These are phyloP conservation scores for Acromyrmex echinatior DNA, from an alignment of 1,140 invertebrate genomes.

Conservation along the genomic window DNA sequence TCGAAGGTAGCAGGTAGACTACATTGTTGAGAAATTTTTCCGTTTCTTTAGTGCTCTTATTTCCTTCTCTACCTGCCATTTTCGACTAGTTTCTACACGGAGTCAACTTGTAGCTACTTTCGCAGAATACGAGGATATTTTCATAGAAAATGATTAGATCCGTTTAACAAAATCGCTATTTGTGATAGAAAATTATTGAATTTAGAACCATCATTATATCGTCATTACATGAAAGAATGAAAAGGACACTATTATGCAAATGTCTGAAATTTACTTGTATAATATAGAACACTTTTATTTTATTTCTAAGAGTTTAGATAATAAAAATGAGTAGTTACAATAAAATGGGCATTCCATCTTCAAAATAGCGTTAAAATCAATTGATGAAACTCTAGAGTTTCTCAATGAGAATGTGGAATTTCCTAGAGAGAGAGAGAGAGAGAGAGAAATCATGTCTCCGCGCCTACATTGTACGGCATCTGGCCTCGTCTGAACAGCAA, in stretches of 20 bases:
- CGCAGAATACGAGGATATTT: neutral
- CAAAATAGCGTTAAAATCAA: neutral
- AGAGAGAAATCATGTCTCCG: neutral
- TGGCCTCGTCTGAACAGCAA: conserved; percentile 5
- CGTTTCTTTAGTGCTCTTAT: neutral
- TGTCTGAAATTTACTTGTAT: neutral
- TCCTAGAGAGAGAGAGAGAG: neutral
- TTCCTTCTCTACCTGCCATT: neutral
- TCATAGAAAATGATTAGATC: conserved; percentile 13
- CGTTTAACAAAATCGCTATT: neutral
- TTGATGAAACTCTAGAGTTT: neutral
- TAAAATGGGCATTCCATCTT: neutral
- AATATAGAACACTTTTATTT: neutral
- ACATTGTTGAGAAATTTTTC: conserved; percentile 13
- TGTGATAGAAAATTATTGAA: neutral
- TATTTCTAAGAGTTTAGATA: neutral
- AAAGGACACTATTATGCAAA: neutral
- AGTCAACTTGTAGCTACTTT: neutral
- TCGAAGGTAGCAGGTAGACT: conserved; percentile 16
- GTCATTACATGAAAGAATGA: neutral
- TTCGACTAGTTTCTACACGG: neutral
- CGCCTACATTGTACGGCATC: conserved; percentile 3
- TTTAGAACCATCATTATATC: neutral
- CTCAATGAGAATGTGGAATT: neutral
- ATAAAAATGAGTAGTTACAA: neutral